Evolutionary conservation across 2,888 invertebrate genomes (phyloP).

Genomic region (Synanthedon andrenaeformis): DNA sequence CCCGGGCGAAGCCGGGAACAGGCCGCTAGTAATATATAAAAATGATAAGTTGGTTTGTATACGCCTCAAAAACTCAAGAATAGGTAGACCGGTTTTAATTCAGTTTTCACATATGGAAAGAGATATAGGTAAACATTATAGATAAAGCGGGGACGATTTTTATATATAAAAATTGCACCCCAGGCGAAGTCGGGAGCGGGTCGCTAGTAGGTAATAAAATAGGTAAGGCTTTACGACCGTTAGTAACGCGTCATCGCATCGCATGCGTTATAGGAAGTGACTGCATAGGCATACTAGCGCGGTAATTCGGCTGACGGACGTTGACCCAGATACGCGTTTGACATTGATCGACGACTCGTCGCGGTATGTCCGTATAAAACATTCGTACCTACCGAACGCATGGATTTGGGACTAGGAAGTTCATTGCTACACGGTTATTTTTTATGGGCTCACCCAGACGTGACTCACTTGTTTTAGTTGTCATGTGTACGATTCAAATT

Average conservation of each 20-base stretch:
- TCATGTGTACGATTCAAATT: neutral
- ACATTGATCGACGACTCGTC: constrained; percentile 66
- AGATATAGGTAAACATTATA: too few species aligned
- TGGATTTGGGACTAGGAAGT: constrained; percentile 49
- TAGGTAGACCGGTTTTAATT: too few species aligned
- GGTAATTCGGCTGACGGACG: constrained; percentile 60
- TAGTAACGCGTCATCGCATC: constrained; percentile 7
- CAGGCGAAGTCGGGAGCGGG: neutral
- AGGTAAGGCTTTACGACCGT: neutral
- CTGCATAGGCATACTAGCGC: constrained; percentile 40
- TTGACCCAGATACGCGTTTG: constrained; percentile 68
- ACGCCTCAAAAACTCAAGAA: too few species aligned
- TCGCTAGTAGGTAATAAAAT: neutral
- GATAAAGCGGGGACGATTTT: too few species aligned
- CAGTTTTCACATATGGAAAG: too few species aligned
- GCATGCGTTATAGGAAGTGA: constrained; percentile 46
- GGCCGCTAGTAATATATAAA: too few species aligned
- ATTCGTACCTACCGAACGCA: constrained; percentile 35
- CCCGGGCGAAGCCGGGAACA: too few species aligned
- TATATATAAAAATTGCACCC: neutral
- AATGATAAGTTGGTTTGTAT: too few species aligned
- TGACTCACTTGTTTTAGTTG: neutral
- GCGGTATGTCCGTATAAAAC: constrained; percentile 52
- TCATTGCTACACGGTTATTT: constrained; percentile 53
- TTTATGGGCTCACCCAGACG: constrained; percentile 7